Evolutionary conservation across 2,797 vertebrate genomes (phyloP).

Genomic region (Furcifer pardalis): DNA sequence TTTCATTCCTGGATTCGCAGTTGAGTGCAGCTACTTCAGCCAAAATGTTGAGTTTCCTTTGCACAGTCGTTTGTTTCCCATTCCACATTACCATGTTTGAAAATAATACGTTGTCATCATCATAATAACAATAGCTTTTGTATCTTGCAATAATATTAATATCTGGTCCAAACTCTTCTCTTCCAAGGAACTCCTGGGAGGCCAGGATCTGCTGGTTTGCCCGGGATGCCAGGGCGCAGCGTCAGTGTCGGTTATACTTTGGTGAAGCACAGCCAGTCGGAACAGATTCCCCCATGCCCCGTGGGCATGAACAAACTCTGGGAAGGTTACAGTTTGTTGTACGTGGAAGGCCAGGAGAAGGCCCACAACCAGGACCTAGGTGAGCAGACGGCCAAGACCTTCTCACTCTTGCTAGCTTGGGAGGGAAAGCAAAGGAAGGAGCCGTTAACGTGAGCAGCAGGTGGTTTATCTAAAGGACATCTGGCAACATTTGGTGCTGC

Average conservation of each 20-base stretch:
- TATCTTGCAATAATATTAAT: no score
- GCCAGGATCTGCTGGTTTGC: conserved; percentile 77
- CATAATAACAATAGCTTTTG: no score
- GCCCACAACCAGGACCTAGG: conserved; percentile 96
- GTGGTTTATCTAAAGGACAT: no score
- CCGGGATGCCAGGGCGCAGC: conserved; percentile 80
- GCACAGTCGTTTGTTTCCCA: no score
- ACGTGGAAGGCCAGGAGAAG: conserved; percentile 95
- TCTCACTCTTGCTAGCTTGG: no score
- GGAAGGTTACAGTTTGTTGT: conserved; percentile 90
- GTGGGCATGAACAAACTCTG: conserved; percentile 89
- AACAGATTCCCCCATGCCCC: conserved; percentile 90
- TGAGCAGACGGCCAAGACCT: conserved; percentile 59
- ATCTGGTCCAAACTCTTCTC: background rate
- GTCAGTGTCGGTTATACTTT: conserved; percentile 87
- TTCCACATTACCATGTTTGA: no score
- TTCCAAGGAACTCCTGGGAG: conserved; percentile 81
- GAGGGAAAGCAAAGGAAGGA: no score
- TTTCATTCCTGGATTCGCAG: background rate
- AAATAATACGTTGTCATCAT: no score
- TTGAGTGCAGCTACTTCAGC: no score
- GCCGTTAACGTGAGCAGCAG: no score
- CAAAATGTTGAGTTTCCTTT: no score
- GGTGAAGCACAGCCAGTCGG: conserved; percentile 93
- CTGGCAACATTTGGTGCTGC: no score